phyloP scores from a whole-genome alignment of 2,797 vertebrate species.

The Fundulus diaphanus region DNA sequence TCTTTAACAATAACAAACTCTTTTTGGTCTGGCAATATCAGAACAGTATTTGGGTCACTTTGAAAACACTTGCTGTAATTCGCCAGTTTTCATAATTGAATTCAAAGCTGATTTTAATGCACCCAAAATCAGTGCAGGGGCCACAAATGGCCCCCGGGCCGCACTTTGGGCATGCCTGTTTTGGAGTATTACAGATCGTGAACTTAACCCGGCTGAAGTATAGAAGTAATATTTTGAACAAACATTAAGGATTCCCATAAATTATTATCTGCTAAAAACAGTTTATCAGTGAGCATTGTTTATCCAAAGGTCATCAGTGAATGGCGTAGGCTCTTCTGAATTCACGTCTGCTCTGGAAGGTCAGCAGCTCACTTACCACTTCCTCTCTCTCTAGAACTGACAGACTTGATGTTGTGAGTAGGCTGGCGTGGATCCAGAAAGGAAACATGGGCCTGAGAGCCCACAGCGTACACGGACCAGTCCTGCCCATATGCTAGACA shows the following conservation, averaged over 20 bases:
- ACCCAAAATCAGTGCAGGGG: no score
- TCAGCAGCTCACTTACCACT: constrained; percentile 85
- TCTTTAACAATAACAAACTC: no score
- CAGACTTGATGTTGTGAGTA: constrained; percentile 91
- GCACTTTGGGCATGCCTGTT: no score
- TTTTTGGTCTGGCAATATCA: no score
- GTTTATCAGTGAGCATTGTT: not conserved
- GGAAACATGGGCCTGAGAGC: constrained; percentile 97
- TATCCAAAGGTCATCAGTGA: not conserved
- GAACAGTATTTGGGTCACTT: no score
- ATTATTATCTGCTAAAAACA: not conserved
- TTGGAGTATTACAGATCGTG: no score
- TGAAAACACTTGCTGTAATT: no score
- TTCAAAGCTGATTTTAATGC: no score
- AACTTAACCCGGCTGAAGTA: no score
- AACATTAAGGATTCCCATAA: not conserved
- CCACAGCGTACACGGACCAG: constrained; percentile 97
- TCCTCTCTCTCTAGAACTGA: constrained; percentile 93
- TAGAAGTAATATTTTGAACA: not conserved
- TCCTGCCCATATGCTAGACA: constrained; percentile 96
- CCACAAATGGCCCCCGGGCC: no score
- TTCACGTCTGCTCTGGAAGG: not conserved
- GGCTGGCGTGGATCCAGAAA: constrained; percentile 97
- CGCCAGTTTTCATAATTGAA: no score
- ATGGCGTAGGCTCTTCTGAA: no score